These are phyloP conservation scores for Eudemis profundana DNA, from an alignment of 2,888 invertebrate species.

Conservation along the genomic window DNA sequence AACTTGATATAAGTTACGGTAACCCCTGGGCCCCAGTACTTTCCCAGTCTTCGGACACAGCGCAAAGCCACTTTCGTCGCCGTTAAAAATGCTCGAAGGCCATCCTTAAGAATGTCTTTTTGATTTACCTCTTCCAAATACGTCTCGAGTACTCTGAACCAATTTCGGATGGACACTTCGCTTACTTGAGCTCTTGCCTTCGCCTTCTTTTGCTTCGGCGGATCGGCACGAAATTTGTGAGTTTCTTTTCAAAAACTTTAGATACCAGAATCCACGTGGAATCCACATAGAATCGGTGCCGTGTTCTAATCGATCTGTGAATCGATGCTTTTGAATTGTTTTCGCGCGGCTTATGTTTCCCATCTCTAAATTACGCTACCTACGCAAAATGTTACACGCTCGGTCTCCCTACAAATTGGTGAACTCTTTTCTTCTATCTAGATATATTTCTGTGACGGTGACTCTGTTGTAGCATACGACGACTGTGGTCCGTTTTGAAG, in stretches of 20 bases:
- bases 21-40: conserved; percentile 52
- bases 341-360: no score
- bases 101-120: conserved; percentile 39
- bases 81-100: conserved; percentile 45
- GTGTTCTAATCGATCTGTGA: no score
- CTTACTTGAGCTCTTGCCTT: conserved; percentile 22
- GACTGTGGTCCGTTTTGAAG: conserved; percentile 36
- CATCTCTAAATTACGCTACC: no score
- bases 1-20: conserved; percentile 49
- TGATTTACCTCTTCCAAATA: conserved; percentile 27
- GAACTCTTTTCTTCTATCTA: no score
- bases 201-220: conserved; percentile 20
- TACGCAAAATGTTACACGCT: no score
- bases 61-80: conserved; percentile 51
- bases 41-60: conserved; percentile 52
- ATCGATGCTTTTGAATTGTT: no score
- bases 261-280: no score
- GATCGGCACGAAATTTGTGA: conserved; percentile 5
- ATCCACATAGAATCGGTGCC: no score
- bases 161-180: conserved; percentile 6
- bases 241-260: neutral
- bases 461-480: conserved; percentile 36
- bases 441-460: no score
- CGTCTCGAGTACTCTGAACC: conserved; percentile 42
- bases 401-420: no score